Conservation (phyloP, 2,888 invertebrate genomes). For the Tenthredo notha region DNA sequence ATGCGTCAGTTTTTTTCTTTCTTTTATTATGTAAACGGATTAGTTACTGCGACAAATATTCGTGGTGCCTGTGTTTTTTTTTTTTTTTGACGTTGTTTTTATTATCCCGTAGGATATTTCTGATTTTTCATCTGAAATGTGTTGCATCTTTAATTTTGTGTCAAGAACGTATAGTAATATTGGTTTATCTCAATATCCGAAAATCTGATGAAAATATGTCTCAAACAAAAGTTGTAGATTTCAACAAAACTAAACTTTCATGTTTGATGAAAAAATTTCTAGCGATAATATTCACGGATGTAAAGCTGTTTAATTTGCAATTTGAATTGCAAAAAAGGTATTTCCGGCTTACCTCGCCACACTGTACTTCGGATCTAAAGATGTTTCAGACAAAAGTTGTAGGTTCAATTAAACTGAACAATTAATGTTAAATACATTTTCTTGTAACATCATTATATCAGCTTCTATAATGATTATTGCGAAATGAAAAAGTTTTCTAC, state of each 20-base stretch:
- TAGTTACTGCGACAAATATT: not conserved
- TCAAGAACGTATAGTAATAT: not conserved
- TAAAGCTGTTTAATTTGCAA: not conserved
- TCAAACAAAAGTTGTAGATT: not conserved
- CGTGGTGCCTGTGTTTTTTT: not conserved
- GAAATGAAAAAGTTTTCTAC: not conserved
- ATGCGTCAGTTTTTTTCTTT: conserved; percentile 10
- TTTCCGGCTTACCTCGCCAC: not conserved
- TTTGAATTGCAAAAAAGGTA: too few relatives aligned
- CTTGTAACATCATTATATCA: not conserved
- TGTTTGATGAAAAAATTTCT: not conserved
- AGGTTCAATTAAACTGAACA: not conserved
- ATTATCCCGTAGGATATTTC: not conserved
- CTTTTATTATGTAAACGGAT: not conserved
- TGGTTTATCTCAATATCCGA: not conserved
- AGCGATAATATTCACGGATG: not conserved
- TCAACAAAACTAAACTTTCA: not conserved
- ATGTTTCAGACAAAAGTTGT: conserved; percentile 1
- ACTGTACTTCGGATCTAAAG: not conserved
- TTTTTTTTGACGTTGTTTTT: not conserved
- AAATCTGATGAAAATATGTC: not conserved
- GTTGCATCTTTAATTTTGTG: not conserved
- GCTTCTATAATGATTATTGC: not conserved
- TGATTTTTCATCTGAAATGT: not conserved
- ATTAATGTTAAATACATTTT: not conserved